Evolutionary conservation across 1,140 invertebrate genomes (phyloP).

Genomic region (Dendroctonus ponderosae): DNA sequence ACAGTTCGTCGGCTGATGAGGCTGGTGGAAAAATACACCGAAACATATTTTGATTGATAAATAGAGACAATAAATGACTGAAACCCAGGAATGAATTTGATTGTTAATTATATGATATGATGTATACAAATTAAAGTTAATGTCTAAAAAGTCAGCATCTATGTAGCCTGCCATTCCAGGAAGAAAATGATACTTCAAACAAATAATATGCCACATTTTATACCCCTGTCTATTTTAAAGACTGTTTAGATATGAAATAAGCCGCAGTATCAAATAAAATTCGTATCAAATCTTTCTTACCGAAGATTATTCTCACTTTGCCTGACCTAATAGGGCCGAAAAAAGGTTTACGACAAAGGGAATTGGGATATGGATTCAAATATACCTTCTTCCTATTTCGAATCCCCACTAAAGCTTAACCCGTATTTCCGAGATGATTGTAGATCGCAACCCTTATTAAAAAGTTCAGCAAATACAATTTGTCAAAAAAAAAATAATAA

Average conservation of each 20-base stretch:
- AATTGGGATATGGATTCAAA: constrained; percentile 26
- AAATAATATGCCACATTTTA: constrained; percentile 29
- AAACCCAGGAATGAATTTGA: no score
- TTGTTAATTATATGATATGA: no score
- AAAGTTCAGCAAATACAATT: no score
- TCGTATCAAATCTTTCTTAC: constrained; percentile 27
- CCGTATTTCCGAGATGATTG: background rate
- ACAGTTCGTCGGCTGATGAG: no score
- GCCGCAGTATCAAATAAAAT: constrained; percentile 31
- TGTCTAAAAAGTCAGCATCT: constrained; percentile 16
- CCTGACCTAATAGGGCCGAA: constrained; percentile 24
- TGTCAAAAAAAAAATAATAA: no score
- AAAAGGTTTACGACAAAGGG: constrained; percentile 26
- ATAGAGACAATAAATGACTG: no score
- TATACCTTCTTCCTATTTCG: constrained; percentile 23
- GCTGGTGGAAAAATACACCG: no score
- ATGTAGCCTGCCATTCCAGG: constrained; percentile 10
- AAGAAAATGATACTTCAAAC: constrained; percentile 15
- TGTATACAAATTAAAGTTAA: constrained; percentile 14
- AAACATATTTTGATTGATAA: no score
- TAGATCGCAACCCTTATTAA: no score
- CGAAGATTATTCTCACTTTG: constrained; percentile 28
- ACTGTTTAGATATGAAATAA: constrained; percentile 32
- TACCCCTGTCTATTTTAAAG: constrained; percentile 30
- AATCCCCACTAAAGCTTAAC: constrained; percentile 5